These are phyloP conservation scores for Eilema sororculum DNA, from an alignment of 2,888 invertebrate species.

Conservation along the genomic window DNA sequence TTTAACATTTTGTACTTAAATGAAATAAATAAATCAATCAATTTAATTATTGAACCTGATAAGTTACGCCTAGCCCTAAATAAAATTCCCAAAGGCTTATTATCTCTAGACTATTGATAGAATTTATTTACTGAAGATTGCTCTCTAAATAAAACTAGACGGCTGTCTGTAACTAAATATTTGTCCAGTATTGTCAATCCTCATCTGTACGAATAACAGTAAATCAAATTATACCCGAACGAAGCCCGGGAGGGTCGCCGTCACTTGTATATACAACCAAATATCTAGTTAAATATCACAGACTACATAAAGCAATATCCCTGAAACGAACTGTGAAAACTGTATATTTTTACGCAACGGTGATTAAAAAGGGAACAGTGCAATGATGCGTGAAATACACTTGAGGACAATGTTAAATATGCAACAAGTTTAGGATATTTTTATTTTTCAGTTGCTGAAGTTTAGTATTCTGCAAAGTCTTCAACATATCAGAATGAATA, in stretches of 20 bases:
- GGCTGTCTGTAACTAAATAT: no score
- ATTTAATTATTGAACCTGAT: no score
- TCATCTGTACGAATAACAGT: neutral
- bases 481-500: no score
- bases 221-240: neutral
- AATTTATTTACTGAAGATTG: no score
- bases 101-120: no score
- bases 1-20: no score
- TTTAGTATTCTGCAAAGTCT: neutral
- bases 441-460: neutral
- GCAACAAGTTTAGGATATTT: conserved; percentile 8
- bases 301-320: conserved; percentile 52
- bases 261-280: neutral
- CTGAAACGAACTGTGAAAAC: conserved; percentile 67
- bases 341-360: conserved; percentile 46
- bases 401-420: conserved; percentile 45
- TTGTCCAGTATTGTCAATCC: no score
- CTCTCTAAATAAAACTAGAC: no score
- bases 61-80: no score
- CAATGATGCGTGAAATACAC: conserved; percentile 55
- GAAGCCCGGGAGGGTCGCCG: neutral
- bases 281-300: neutral
- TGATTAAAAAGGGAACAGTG: conserved; percentile 54
- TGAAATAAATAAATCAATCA: no score
- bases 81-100: no score